phyloP scores from a whole-genome alignment of 2,797 vertebrate genomes.

The Jordanella pulchra region DNA sequence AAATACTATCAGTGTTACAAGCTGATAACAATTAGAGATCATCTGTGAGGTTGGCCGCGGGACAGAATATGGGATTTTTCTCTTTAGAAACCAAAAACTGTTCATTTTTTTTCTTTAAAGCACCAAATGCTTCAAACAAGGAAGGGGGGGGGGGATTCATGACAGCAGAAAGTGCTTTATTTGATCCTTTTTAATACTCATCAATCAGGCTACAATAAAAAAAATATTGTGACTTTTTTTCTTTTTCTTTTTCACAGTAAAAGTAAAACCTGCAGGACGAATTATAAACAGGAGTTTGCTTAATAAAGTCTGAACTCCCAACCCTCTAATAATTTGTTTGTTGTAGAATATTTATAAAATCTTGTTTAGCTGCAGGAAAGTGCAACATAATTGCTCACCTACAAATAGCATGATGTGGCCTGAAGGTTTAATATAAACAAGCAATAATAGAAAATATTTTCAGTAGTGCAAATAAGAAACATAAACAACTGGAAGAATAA shows the following conservation, averaged over 20 bases:
- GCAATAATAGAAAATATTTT: not conserved
- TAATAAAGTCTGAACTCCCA: not conserved
- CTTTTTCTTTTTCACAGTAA: not conserved
- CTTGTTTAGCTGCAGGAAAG: not conserved
- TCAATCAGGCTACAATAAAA: not conserved
- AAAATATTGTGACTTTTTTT: not conserved
- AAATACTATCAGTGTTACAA: not conserved
- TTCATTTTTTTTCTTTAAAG: not conserved
- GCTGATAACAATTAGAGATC: slow-evolving; percentile 6
- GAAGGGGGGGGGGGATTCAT: too few species aligned
- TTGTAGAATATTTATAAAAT: not conserved
- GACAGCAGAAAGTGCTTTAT: not conserved
- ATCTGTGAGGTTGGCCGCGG: not conserved
- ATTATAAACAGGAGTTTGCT: too few species aligned
- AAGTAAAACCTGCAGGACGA: not conserved
- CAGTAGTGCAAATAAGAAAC: not conserved
- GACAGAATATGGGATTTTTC: too few species aligned
- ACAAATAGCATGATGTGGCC: not conserved
- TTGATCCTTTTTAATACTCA: not conserved
- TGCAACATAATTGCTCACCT: not conserved
- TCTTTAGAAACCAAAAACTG: not conserved
- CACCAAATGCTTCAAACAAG: not conserved
- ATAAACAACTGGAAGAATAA: not conserved
- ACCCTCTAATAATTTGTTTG: not conserved
- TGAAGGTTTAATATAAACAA: not conserved